Percentiles rank a stretch among this genome's conserved stretches.
These are phyloP conservation scores for Sitta carolinensis DNA, from an alignment of 2,797 vertebrate genomes.

Conservation along the genomic window DNA sequence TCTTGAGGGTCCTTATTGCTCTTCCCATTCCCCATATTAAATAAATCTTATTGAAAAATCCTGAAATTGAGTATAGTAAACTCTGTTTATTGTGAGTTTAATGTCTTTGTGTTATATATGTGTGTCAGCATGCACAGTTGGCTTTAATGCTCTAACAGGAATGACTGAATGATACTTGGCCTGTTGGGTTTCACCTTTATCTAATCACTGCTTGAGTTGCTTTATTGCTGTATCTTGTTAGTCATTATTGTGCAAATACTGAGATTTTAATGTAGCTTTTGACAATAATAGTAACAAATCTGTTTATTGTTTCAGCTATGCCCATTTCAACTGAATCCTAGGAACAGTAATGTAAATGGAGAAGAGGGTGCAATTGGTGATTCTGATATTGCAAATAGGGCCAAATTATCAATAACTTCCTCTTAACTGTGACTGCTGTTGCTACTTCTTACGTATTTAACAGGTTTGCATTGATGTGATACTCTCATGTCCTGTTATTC, in stretches of 20 bases:
- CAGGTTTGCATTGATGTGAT: background rate
- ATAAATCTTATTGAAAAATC: background rate
- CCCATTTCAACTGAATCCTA: background rate
- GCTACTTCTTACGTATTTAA: background rate
- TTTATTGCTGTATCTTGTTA: background rate
- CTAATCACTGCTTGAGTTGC: background rate
- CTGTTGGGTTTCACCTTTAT: background rate
- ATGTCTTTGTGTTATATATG: background rate
- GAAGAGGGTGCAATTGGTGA: background rate
- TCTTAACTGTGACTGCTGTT: background rate
- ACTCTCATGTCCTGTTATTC: background rate
- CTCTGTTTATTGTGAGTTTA: background rate
- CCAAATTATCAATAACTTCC: background rate
- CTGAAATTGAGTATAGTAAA: background rate
- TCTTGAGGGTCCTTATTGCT: background rate
- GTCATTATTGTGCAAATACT: background rate
- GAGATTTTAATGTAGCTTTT: background rate
- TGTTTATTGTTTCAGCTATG: background rate
- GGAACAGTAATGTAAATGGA: background rate
- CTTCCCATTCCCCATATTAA: background rate
- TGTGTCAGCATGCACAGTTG: background rate
- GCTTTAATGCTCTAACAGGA: background rate
- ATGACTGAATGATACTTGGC: background rate
- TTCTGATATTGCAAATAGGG: background rate
- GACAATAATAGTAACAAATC: background rate